A percentile compares a stretch with the other conserved stretches of the same genome.
Conservation (phyloP, 2,888 invertebrate genomes). For the Brachypalpus laphriformis region DNA sequence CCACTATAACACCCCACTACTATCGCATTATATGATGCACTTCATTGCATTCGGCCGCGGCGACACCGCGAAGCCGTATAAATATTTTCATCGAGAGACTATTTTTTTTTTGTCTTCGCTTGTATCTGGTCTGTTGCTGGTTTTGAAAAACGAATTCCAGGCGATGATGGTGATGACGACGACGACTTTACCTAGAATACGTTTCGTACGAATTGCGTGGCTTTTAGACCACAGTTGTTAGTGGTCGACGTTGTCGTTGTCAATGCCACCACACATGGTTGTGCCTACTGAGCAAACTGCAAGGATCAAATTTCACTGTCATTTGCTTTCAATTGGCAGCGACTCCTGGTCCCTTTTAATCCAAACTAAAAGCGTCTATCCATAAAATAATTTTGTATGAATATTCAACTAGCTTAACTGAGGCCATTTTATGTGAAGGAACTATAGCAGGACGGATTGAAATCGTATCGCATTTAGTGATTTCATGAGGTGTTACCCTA, state of each 20-base stretch:
- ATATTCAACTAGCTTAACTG: constrained; percentile 60
- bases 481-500: constrained; percentile 16
- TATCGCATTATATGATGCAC: constrained; percentile 63
- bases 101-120: constrained; percentile 7
- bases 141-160: constrained; percentile 43
- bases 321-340: constrained; percentile 68
- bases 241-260: constrained; percentile 33
- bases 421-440: not conserved
- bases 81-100: constrained; percentile 26
- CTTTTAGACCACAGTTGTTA: constrained; percentile 63
- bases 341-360: constrained; percentile 30
- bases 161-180: constrained; percentile 28
- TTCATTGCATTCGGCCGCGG: constrained; percentile 62
- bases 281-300: constrained; percentile 27
- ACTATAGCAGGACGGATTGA: not conserved
- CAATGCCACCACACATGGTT: constrained; percentile 25
- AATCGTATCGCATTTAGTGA: constrained; percentile 15
- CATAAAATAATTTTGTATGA: constrained; percentile 40
- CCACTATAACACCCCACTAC: constrained; percentile 68
- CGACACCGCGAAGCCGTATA: constrained; percentile 70
- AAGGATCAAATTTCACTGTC: constrained; percentile 67
- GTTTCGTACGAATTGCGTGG: constrained; percentile 68
- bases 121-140: constrained; percentile 29
- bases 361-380: constrained; percentile 16
- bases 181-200: no score